Evolutionary conservation across 2,113 vertebrate species (phyloP), one percentile per base, ranked within the genome.

Genomic region (Tauraco erythrolophus): DNA sequence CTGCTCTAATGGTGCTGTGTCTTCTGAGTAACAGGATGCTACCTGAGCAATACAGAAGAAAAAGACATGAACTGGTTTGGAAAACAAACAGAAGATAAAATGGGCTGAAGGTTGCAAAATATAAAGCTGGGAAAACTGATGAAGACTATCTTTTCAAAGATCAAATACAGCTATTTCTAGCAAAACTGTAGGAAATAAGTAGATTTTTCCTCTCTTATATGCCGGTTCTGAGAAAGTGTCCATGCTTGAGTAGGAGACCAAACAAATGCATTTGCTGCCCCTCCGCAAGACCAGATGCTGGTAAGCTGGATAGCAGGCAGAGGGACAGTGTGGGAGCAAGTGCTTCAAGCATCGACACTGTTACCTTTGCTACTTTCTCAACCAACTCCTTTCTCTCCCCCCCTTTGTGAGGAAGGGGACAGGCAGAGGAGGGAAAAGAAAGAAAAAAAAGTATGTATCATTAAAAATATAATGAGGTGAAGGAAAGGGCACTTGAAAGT

Each of bases 391-490:
- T 90, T 90, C 30, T 54, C 17, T 75, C 33, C 19, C 50, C 70
- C 30, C 22, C 18, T 89, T 75, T 70, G 46, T 1, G 3, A 68
- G 69, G 48, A 86, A 71, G 15, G 10, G 69, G 39, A 60, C 6
- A 30, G 33, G 27, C 27, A 82, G 12, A 88, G 56, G 4, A 71
- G 13, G 24, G 43, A 57, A 80, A 81, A 57, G 10, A 90, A 83
- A 89, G 16, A 43, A 46, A 89, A 61, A 5, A 54, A 50, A 24
- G 12, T 2, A 2, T 54, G 16, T 46, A 18, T 35, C 33, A 84
- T 91, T 96, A 89, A 84, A 97, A 92, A 87, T 79, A 92, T 60
- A 91, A 95, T 69, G 45, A 94, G 69, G 56, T 92, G 80, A 92
- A 87, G 72, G 35, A 89, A 93, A 88, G 57, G 69, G 45, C 57